Conservation (phyloP, 2,797 vertebrate genomes). For the Pseudochirops cupreus region DNA sequence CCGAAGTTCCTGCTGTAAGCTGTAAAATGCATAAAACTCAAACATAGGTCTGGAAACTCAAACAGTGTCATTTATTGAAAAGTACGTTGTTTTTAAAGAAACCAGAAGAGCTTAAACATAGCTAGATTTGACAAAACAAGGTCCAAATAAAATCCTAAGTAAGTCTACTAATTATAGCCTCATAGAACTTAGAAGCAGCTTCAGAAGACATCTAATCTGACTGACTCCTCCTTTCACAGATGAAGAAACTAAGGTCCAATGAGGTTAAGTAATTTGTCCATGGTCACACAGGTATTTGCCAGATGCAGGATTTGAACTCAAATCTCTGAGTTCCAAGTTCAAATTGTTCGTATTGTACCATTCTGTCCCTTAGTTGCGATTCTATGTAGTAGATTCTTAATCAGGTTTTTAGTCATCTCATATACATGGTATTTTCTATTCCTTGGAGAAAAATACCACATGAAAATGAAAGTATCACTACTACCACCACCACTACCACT, state of each 20-base stretch:
- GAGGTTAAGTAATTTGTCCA: background rate
- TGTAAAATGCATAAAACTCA: background rate
- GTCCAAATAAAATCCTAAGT: background rate
- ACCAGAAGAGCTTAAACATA: background rate
- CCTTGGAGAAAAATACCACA: background rate
- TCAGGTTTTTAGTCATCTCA: background rate
- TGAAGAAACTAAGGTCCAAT: background rate
- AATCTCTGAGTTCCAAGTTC: background rate
- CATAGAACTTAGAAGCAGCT: background rate
- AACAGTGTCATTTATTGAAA: background rate
- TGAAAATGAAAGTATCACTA: background rate
- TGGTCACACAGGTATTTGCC: background rate
- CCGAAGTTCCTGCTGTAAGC: background rate
- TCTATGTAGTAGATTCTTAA: background rate
- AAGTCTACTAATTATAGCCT: background rate
- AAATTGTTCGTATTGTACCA: background rate
- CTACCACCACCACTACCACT: background rate
- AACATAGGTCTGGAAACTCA: background rate
- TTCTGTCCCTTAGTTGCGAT: background rate
- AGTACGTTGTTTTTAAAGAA: background rate
- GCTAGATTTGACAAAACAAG: background rate
- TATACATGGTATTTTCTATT: background rate
- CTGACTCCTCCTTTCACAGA: background rate
- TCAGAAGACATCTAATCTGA: background rate
- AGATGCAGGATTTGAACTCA: background rate